Percentiles rank a stretch among this genome's conserved stretches.
These are phyloP conservation scores for Heliothis peltigera DNA, from an alignment of 2,888 invertebrate genomes.

Conservation along the genomic window DNA sequence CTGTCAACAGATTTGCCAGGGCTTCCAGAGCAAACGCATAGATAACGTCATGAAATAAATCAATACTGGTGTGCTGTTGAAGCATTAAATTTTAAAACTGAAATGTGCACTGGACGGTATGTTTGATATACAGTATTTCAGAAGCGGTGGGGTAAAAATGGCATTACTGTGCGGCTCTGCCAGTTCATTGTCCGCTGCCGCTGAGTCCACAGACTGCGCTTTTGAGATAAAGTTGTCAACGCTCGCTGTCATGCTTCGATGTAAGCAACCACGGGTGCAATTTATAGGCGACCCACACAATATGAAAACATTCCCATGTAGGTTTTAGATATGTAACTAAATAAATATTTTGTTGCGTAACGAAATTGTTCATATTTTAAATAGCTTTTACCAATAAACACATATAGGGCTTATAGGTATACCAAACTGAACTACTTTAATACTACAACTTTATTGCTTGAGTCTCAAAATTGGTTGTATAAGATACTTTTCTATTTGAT, in stretches of 20 bases:
- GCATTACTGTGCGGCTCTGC: slow-evolving; percentile 11
- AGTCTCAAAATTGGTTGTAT: background rate
- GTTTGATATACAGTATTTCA: background rate
- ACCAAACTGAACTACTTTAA: too few species aligned
- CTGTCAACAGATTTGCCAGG: slow-evolving; percentile 13
- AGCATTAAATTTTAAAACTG: background rate
- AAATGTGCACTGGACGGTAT: background rate
- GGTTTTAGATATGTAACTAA: too few species aligned
- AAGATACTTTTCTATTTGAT: background rate
- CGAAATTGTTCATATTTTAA: too few species aligned
- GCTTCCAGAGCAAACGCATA: background rate
- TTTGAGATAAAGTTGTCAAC: slow-evolving; percentile 54
- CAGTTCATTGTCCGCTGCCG: slow-evolving; percentile 35
- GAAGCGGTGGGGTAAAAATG: slow-evolving; percentile 30
- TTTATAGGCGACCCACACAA: slow-evolving; percentile 4
- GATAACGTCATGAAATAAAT: background rate
- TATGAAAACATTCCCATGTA: background rate
- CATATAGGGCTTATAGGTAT: too few species aligned
- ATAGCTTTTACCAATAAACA: too few species aligned
- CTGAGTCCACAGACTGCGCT: slow-evolving; percentile 37
- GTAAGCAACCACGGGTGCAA: slow-evolving; percentile 5
- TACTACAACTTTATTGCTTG: too few species aligned
- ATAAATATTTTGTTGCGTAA: too few species aligned
- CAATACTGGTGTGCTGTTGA: background rate
- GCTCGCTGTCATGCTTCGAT: slow-evolving; percentile 22